phyloP scores from a whole-genome alignment of 2,888 invertebrate genomes.

The Phrixothrix hirtus region DNA sequence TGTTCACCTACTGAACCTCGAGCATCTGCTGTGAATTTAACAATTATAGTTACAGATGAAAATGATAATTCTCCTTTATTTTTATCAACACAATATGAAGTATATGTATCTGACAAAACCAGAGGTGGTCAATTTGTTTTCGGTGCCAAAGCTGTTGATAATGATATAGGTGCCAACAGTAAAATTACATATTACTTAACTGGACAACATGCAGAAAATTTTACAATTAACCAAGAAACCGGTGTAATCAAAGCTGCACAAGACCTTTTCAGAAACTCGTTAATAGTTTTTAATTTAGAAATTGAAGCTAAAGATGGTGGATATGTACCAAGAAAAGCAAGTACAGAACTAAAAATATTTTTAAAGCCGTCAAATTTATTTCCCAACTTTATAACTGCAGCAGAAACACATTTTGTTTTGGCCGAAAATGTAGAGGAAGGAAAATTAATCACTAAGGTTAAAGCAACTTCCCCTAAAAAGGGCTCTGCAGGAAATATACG shows the following conservation, averaged over 20 bases:
- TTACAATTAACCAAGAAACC: slow-evolving; percentile 76
- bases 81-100: slow-evolving; percentile 72
- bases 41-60: slow-evolving; percentile 76
- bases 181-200: slow-evolving; percentile 77
- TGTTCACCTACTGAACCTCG: slow-evolving; percentile 83
- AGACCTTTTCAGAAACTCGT: slow-evolving; percentile 64
- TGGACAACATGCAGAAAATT: slow-evolving; percentile 77
- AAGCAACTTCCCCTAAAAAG: slow-evolving; percentile 79
- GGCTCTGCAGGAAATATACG: slow-evolving; percentile 70
- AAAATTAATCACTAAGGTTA: slow-evolving; percentile 73
- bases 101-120: slow-evolving; percentile 82
- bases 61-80: slow-evolving; percentile 87
- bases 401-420: slow-evolving; percentile 74
- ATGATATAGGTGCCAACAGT: slow-evolving; percentile 81
- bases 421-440: slow-evolving; percentile 81
- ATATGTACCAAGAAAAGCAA: slow-evolving; percentile 67
- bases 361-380: slow-evolving; percentile 77
- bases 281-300: slow-evolving; percentile 69
- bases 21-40: slow-evolving; percentile 81
- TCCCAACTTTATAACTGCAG: slow-evolving; percentile 74
- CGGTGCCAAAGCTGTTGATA: slow-evolving; percentile 84
- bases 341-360: slow-evolving; percentile 75
- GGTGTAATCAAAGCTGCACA: slow-evolving; percentile 84
- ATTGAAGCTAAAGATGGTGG: slow-evolving; percentile 85
- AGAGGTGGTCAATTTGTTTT: slow-evolving; percentile 83